A percentile compares a stretch with the other conserved stretches of the same genome.
Evolutionary conservation across 1,140 invertebrate genomes (phyloP).

Genomic region (Lutraria rhynchaena): DNA sequence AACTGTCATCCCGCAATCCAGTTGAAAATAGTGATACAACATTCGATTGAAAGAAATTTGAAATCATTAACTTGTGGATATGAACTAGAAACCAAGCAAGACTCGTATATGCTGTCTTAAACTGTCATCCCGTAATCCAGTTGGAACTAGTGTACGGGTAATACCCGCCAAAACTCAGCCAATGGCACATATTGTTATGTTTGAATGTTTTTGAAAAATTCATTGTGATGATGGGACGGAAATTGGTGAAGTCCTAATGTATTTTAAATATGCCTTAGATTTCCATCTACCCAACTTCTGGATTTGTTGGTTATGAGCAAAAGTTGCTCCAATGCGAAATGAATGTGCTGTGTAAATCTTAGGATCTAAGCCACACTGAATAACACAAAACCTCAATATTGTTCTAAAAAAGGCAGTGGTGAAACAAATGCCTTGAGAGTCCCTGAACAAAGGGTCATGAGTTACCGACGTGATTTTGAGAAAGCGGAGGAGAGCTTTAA

Average conservation of each 20-base stretch:
- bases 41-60: too few species aligned
- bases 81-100: too few species aligned
- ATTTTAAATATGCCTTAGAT: slow-evolving; percentile 7
- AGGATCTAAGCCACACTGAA: not conserved
- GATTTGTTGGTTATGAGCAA: slow-evolving; percentile 2
- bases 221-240: too few species aligned
- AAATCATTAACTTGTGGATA: too few species aligned
- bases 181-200: too few species aligned
- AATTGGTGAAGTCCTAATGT: not conserved
- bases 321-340: slow-evolving; percentile 44
- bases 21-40: too few species aligned
- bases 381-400: not conserved
- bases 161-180: too few species aligned
- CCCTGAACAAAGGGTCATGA: not conserved
- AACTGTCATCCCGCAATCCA: too few species aligned
- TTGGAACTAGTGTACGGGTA: too few species aligned
- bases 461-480: not conserved
- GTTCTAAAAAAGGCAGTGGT: not conserved
- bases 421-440: not conserved
- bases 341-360: slow-evolving; percentile 10
- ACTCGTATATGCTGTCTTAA: too few species aligned
- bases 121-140: too few species aligned
- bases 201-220: too few species aligned
- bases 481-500: not conserved
- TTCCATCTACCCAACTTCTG: slow-evolving; percentile 20